Evolutionary conservation across 2,113 vertebrate species (phyloP), one percentile per base, ranked within the genome.

Genomic region (Galemys pyrenaicus): DNA sequence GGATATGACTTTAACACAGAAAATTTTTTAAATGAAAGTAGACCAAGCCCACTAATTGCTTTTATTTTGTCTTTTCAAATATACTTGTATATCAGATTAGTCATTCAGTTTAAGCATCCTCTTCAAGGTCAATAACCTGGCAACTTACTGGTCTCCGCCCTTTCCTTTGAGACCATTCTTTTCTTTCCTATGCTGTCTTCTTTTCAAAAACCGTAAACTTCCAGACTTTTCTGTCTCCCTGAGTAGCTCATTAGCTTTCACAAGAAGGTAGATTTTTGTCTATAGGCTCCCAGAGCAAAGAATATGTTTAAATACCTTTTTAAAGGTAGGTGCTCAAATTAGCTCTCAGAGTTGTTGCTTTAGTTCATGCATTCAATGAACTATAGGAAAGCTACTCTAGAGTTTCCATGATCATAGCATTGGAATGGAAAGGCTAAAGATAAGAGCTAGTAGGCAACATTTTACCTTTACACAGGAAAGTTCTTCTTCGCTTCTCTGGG

Each of bases 1-100:
- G 10, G 28, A n/a, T 51, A 56, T 62, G 10, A 70, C 19, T 88
- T 83, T 56, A 62, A 91, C 74, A 58, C 22, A 62, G 32, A 89
- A 86, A 77, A 81, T 30, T 28, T 92, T 84, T 64, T 56, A 96
- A 91, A 79, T 87, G 28, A 83, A 83, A 70, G 35, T 74, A 64
- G 9, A 32, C 37, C 20, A 58, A 39, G 46, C 17, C 11, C 83
- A 30, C 9, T 11, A 22, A 7, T 74, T 85, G 20, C 37, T 80
- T 84, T 90, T 70, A 24, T 71, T 41, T n/a, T 75, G 54, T 54
- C 15, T 78, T 46, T 93, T 22, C 9, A 62, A 91, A 78, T 41
- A 32, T 32, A 90, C 17, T 54, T 84, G 28, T 17, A 46, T 49
- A n/a, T 37, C 6, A 60, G 65, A 82, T 20, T 12, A 51, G 19